These are phyloP conservation scores for Acanthacorydalis orientalis DNA, from an alignment of 2,888 invertebrate genomes.

Conservation along the genomic window DNA sequence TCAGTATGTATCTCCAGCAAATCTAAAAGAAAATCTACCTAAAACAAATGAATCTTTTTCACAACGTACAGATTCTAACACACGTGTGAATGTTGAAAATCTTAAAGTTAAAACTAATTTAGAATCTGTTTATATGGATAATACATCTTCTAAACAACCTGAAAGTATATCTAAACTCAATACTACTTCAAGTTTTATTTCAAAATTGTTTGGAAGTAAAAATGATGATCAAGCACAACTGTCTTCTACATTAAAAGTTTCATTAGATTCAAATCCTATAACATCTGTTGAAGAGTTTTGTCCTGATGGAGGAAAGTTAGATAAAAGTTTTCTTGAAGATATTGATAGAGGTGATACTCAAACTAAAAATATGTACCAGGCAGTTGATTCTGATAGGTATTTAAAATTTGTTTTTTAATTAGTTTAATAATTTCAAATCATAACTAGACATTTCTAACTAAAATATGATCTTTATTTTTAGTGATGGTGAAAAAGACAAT, in stretches of 20 bases:
- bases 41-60: slow-evolving; percentile 10
- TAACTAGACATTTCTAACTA: too few species aligned
- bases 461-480: slow-evolving; percentile 17
- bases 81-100: background rate
- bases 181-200: slow-evolving; percentile 21
- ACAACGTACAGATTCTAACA: slow-evolving; percentile 1
- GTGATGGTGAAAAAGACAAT: slow-evolving; percentile 56
- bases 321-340: slow-evolving; percentile 62
- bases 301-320: slow-evolving; percentile 56
- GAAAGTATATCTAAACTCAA: slow-evolving; percentile 9
- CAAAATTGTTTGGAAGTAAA: slow-evolving; percentile 21
- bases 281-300: slow-evolving; percentile 53
- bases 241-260: slow-evolving; percentile 10
- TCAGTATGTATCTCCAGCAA: slow-evolving; percentile 4
- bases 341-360: slow-evolving; percentile 21
- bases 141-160: slow-evolving; percentile 18
- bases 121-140: slow-evolving; percentile 15
- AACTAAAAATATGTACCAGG: slow-evolving; percentile 23
- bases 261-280: slow-evolving; percentile 13
- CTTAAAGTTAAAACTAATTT: too few species aligned
- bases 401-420: slow-evolving; percentile 1
- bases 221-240: slow-evolving; percentile 21
- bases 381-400: slow-evolving; percentile 37
- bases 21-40: background rate
- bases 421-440: slow-evolving; percentile 2